Evolutionary conservation across 2,113 vertebrate species (phyloP), one percentile per base, ranked within the genome.

Genomic region (Xerus inauris): DNA sequence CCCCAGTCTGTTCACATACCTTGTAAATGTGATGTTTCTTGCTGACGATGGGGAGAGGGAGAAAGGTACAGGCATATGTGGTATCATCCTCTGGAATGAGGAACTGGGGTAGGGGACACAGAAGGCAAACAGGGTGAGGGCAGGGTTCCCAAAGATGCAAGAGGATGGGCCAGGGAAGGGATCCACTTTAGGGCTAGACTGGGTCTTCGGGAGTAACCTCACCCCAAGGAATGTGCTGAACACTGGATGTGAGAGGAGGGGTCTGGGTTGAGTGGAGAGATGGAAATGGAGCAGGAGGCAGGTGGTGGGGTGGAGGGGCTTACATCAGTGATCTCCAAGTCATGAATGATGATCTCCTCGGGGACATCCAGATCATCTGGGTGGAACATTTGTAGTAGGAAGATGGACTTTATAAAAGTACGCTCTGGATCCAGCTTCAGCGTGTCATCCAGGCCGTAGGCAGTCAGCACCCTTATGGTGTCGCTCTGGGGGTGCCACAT

Each of bases 61-160:
- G 96, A 87, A 99, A 95, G 64, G 98, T 99, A 83, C 99, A 99
- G 94, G 99, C 98, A 8, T 99, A 99, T 16, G 98, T 98, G 42
- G 99, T 99, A 4, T 97, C 97, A 8, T 91, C 54, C 9, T 95
- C 62, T 17, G 99, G 99, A 81, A 99, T 47, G 49, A 95, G 92
- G 85, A 99, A 97, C 99, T 99, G 97, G 35, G 77, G 91, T 82
- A 75, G 65, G 42, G 59, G 4, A 96, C 16, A 59, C 19, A 92
- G 4, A 64, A 1, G 13, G 0, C 3, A 26, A 88, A 49, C 0
- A 67, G 20, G 12, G 84, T 75, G 49, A 73, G 45, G 13, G 32
- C 11, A 32, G 72, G 32, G 26, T 4, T 32, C 16, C 45, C 28
- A 0, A 10, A n/a, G 45, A 35, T 57, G 17, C 1, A 14, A 30